Percentiles rank a stretch among this genome's conserved stretches.
Evolutionary conservation across 2,888 invertebrate species (phyloP).

Genomic region (Macaria liturata): DNA sequence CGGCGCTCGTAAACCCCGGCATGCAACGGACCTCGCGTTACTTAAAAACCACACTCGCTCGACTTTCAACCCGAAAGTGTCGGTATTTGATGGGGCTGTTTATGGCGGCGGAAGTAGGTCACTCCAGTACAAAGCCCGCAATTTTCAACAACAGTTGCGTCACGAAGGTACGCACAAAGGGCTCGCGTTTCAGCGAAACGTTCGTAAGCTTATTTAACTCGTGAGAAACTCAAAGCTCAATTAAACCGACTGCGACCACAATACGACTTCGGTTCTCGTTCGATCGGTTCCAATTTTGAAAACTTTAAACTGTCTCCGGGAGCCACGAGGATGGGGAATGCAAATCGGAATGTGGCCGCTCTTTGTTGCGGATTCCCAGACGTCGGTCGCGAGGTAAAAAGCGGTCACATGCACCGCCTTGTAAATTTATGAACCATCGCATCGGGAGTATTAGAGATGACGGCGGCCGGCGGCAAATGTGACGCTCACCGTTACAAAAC

Average conservation of each 20-base stretch:
- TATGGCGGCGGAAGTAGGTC: constrained; percentile 73
- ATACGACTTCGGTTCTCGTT: constrained; percentile 41
- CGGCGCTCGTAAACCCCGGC: constrained; percentile 73
- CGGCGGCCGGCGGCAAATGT: constrained; percentile 40
- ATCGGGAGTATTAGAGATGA: constrained; percentile 68
- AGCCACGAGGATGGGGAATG: constrained; percentile 72
- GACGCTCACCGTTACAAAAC: constrained; percentile 68
- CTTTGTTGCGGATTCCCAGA: constrained; percentile 82
- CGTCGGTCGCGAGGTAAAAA: constrained; percentile 73
- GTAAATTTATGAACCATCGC: constrained; percentile 66
- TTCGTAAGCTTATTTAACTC: constrained; percentile 29
- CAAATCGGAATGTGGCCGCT: constrained; percentile 75
- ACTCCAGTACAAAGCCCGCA: constrained; percentile 49
- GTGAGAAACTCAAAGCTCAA: constrained; percentile 17
- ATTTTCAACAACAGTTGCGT: constrained; percentile 33
- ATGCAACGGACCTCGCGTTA: constrained; percentile 71
- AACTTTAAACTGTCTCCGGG: constrained; percentile 59
- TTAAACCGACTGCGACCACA: constrained; percentile 12
- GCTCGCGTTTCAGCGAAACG: constrained; percentile 32
- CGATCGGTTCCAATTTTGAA: constrained; percentile 57
- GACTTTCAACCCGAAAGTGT: constrained; percentile 57
- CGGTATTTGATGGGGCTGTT: constrained; percentile 70
- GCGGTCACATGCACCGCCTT: constrained; percentile 71
- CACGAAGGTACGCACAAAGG: constrained; percentile 27
- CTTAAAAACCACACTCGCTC: constrained; percentile 65